phyloP scores from a whole-genome alignment of 2,113 vertebrate genomes.

The Nansenia antarctica region DNA sequence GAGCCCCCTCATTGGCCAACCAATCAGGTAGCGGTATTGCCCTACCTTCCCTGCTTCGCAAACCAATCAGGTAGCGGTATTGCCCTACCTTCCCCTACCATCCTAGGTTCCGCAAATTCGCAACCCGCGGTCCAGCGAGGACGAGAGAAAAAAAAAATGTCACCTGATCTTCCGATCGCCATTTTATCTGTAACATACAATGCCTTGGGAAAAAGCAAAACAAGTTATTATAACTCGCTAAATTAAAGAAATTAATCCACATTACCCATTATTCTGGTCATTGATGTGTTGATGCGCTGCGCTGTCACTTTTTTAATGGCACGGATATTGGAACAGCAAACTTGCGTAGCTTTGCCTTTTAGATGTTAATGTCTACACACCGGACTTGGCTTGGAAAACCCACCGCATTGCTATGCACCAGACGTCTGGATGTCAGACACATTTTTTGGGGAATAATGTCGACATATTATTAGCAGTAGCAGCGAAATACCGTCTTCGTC shows the following conservation, averaged over 20 bases:
- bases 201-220: constrained; percentile 22
- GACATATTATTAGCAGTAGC: constrained; percentile 28
- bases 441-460: constrained; percentile 29
- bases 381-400: constrained; percentile 25
- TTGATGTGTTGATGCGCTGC: constrained; percentile 40
- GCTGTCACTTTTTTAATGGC: constrained; percentile 39
- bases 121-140: constrained; percentile 1
- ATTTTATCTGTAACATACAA: constrained; percentile 36
- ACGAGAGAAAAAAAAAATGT: constrained; percentile 31
- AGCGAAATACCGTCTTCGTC: constrained; percentile 29
- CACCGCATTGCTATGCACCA: constrained; percentile 26
- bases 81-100: too few relatives aligned
- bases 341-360: constrained; percentile 39
- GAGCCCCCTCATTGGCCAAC: too few relatives aligned
- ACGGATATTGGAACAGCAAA: constrained; percentile 25
- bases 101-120: too few relatives aligned
- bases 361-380: too few relatives aligned
- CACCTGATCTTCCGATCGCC: constrained; percentile 39
- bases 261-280: constrained; percentile 43
- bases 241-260: constrained; percentile 39
- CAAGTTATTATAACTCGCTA: constrained; percentile 21
- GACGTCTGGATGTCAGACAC: constrained; percentile 23
- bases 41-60: too few relatives aligned
- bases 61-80: too few relatives aligned
- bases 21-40: too few relatives aligned